A percentile compares a stretch with the other conserved stretches of the same genome.
These are phyloP conservation scores for Hemichromis elongatus DNA, from an alignment of 2,113 vertebrate species.

Conservation along the genomic window DNA sequence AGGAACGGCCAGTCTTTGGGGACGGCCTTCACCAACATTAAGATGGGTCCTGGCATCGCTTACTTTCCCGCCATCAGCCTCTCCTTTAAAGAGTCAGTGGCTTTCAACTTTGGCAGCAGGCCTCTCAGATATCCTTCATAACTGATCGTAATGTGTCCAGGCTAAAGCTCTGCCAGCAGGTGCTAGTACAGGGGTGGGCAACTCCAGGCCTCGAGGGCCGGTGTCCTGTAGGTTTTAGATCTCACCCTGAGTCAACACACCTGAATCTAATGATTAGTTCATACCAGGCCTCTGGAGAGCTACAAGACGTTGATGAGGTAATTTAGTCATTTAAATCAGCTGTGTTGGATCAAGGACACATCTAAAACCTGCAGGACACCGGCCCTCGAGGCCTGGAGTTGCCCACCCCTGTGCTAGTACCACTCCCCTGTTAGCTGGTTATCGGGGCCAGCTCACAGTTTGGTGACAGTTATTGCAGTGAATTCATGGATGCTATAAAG, in stretches of 20 bases:
- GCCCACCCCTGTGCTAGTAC: neutral
- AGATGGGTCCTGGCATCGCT: slow-evolving; percentile 85
- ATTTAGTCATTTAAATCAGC: too few relatives aligned
- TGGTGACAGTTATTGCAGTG: neutral
- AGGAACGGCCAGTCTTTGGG: slow-evolving; percentile 94
- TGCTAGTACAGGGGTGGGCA: too few relatives aligned
- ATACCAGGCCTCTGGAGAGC: too few relatives aligned
- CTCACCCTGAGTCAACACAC: too few relatives aligned
- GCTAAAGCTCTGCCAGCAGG: neutral
- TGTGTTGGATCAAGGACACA: too few relatives aligned
- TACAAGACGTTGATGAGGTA: too few relatives aligned
- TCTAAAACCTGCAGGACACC: too few relatives aligned
- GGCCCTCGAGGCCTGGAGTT: too few relatives aligned
- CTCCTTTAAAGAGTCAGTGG: slow-evolving; percentile 96
- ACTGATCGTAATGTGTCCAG: neutral
- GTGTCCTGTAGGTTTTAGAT: too few relatives aligned
- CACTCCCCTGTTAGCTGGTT: neutral
- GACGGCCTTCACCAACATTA: slow-evolving; percentile 88
- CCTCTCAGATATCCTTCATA: slow-evolving; percentile 93
- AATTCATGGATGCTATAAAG: neutral
- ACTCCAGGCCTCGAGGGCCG: too few relatives aligned
- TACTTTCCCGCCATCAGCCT: slow-evolving; percentile 98
- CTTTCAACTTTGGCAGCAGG: slow-evolving; percentile 95
- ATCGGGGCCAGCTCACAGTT: neutral
- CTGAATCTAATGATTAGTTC: too few relatives aligned